Percentiles rank a stretch among this genome's conserved stretches.
These are phyloP conservation scores for Lasioglossum figueresi DNA, from an alignment of 2,888 invertebrate species.

Conservation along the genomic window DNA sequence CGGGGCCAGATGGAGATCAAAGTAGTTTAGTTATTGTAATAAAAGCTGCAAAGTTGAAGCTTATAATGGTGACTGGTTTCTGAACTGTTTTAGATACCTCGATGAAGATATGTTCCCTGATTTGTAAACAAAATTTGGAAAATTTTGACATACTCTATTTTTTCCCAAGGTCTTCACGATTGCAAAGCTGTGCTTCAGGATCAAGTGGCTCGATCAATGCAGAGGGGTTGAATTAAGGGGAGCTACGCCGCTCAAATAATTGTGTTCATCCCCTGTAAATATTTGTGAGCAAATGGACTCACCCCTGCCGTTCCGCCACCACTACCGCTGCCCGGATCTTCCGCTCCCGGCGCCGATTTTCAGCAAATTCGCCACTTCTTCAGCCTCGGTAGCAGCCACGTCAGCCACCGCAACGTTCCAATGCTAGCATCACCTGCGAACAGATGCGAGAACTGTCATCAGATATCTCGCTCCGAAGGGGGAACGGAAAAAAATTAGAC, in stretches of 20 bases:
- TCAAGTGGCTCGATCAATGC: background rate
- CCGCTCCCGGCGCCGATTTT: conserved; percentile 79
- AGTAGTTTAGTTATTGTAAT: too few species aligned
- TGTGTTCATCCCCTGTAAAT: background rate
- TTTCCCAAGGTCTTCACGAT: background rate
- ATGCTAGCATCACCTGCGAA: conserved; percentile 76
- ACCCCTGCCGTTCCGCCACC: conserved; percentile 83
- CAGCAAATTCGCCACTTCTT: conserved; percentile 77
- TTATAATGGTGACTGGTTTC: too few species aligned
- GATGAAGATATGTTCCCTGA: too few species aligned
- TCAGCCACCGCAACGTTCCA: conserved; percentile 71
- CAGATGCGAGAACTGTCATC: background rate
- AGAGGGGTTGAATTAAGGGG: background rate
- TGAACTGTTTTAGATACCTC: too few species aligned
- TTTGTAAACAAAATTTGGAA: too few species aligned
- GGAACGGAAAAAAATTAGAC: background rate
- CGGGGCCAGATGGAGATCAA: too few species aligned
- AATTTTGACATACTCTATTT: background rate
- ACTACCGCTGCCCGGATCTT: conserved; percentile 82
- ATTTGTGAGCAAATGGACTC: conserved; percentile 47
- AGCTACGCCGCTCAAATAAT: background rate
- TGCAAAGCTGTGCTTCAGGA: background rate
- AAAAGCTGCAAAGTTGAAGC: too few species aligned
- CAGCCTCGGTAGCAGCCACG: conserved; percentile 62
- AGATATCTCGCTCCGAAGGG: conserved; percentile 9